These are phyloP conservation scores for Cephus runcator DNA, from an alignment of 2,888 invertebrate species.

Conservation along the genomic window DNA sequence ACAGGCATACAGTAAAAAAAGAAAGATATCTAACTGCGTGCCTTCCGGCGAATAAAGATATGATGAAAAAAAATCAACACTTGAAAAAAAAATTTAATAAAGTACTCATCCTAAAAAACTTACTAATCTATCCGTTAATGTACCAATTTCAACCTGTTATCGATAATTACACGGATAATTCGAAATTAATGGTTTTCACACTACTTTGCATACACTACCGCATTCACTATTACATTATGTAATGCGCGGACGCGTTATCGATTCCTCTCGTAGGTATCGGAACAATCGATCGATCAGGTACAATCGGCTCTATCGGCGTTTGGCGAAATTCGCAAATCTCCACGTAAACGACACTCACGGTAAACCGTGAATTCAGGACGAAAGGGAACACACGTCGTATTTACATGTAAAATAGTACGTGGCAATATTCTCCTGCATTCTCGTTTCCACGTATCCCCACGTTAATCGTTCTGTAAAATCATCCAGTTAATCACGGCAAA, in stretches of 20 bases:
- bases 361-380: too few relatives aligned
- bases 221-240: constrained; percentile 14
- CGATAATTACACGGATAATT: background rate
- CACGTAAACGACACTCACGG: too few relatives aligned
- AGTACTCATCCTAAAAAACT: background rate
- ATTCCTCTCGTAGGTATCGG: background rate
- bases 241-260: background rate
- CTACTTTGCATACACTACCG: constrained; percentile 26
- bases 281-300: too few relatives aligned
- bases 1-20: constrained; percentile 26
- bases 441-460: too few relatives aligned
- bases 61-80: constrained; percentile 4
- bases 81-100: background rate
- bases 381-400: too few relatives aligned
- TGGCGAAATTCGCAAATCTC: too few relatives aligned
- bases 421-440: too few relatives aligned
- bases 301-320: too few relatives aligned
- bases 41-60: constrained; percentile 40
- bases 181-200: constrained; percentile 15
- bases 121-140: background rate
- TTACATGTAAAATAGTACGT: too few relatives aligned
- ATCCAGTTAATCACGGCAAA: too few relatives aligned
- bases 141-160: background rate
- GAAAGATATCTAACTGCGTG: constrained; percentile 39
- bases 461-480: too few relatives aligned